Evolutionary conservation across 2,797 vertebrate genomes (phyloP).

Genomic region (Cyclura pinguis): DNA sequence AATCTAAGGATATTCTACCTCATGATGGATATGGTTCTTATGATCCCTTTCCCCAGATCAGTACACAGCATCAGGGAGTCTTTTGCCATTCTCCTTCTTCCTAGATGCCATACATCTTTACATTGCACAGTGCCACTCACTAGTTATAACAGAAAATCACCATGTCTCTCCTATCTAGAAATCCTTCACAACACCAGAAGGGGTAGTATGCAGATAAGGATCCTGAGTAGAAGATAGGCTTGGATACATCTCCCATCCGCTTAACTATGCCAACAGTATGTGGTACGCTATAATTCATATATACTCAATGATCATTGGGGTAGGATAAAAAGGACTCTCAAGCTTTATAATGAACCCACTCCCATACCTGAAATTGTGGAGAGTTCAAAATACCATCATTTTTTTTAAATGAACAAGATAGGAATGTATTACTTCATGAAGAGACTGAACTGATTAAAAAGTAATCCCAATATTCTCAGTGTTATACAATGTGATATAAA

Average conservation of each 20-base stretch:
- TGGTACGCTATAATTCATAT: neutral
- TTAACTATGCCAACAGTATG: neutral
- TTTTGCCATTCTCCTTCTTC: neutral
- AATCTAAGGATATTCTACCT: neutral
- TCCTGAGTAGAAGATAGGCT: neutral
- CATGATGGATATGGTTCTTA: neutral
- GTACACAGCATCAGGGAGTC: neutral
- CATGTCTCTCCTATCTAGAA: neutral
- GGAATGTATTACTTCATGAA: neutral
- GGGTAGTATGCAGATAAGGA: neutral
- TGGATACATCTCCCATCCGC: too few relatives aligned
- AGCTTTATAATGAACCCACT: neutral
- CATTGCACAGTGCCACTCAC: neutral
- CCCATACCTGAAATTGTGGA: neutral
- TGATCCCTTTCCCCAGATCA: neutral
- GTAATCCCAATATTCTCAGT: neutral
- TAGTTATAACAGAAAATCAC: neutral
- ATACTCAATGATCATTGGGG: too few relatives aligned
- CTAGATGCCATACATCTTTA: neutral
- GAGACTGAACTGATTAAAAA: neutral
- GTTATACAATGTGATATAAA: conserved; percentile 4
- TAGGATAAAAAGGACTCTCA: too few relatives aligned
- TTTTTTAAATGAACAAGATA: neutral
- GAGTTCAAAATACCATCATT: neutral
- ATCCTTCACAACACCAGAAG: neutral